Percentiles rank a stretch among this genome's conserved stretches.
phyloP scores from a whole-genome alignment of 2,797 vertebrate genomes.

The Stomatorhinus walkeri region DNA sequence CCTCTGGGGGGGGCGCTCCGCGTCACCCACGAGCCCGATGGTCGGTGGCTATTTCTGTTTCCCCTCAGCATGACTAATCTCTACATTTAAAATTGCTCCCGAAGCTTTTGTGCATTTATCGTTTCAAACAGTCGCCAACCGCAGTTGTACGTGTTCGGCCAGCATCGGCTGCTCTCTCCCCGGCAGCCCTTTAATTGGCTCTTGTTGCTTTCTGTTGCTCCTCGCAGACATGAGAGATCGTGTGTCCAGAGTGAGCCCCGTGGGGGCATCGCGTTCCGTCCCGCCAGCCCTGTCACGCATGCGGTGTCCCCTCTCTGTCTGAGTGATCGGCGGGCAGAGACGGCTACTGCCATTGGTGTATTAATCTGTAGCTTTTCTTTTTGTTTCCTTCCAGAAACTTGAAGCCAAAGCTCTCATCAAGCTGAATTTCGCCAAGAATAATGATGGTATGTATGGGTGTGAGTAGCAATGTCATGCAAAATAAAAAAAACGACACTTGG shows the following conservation, averaged over 20 bases:
- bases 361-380: background rate
- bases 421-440: conserved; percentile 87
- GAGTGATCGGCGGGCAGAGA: background rate
- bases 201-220: background rate
- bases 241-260: background rate
- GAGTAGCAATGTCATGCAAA: background rate
- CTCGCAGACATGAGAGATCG: background rate
- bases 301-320: background rate
- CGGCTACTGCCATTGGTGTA: background rate
- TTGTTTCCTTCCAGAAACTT: conserved; percentile 70
- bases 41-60: background rate
- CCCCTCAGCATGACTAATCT: background rate
- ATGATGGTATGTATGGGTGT: conserved; percentile 69
- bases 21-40: conserved; percentile 5
- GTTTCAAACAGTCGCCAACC: background rate
- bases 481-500: background rate
- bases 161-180: background rate
- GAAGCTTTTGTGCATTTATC: background rate
- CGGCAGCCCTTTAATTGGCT: background rate
- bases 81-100: background rate
- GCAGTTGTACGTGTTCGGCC: background rate
- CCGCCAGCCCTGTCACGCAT: background rate
- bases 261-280: background rate
- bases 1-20: background rate
- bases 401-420: conserved; percentile 88